A percentile compares a stretch with the other conserved stretches of the same genome.
phyloP scores from a whole-genome alignment of 2,113 vertebrate species.

The Mugil cephalus region DNA sequence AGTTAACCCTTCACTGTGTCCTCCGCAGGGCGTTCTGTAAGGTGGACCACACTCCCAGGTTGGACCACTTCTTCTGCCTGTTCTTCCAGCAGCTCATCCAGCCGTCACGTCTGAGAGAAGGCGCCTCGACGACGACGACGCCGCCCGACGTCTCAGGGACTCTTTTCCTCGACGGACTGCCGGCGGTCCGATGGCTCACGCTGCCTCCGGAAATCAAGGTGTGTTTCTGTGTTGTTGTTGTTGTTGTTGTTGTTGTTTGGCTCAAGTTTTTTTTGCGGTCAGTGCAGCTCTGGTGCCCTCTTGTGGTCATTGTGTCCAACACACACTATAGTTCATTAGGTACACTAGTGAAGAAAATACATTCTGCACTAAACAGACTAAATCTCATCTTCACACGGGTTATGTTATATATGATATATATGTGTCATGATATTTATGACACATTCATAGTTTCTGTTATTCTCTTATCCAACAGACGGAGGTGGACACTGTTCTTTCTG shows the following conservation, averaged over 20 bases:
- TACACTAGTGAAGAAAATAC: background rate
- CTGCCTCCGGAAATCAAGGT: constrained; percentile 93
- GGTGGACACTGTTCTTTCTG: constrained; percentile 91
- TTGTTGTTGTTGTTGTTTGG: background rate
- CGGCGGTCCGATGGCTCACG: constrained; percentile 90
- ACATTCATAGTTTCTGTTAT: too few relatives aligned
- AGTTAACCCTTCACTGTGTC: background rate
- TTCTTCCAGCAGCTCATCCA: constrained; percentile 94
- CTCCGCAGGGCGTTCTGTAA: constrained; percentile 90
- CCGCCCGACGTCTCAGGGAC: constrained; percentile 78
- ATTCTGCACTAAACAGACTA: background rate
- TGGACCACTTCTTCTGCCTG: constrained; percentile 97
- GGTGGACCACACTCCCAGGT: constrained; percentile 84
- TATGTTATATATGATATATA: too few relatives aligned
- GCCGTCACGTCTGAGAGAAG: constrained; percentile 75
- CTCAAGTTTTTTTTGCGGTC: too few relatives aligned
- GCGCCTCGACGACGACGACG: constrained; percentile 59
- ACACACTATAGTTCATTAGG: background rate
- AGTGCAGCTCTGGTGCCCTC: constrained; percentile 31
- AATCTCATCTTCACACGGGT: too few relatives aligned
- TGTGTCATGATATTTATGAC: too few relatives aligned
- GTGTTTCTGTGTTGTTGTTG: background rate
- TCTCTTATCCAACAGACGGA: constrained; percentile 86
- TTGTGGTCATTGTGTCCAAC: constrained; percentile 37
- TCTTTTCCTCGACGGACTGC: constrained; percentile 87